phyloP scores from a whole-genome alignment of 1,140 invertebrate genomes.

The Rhopalosiphum maidis region DNA sequence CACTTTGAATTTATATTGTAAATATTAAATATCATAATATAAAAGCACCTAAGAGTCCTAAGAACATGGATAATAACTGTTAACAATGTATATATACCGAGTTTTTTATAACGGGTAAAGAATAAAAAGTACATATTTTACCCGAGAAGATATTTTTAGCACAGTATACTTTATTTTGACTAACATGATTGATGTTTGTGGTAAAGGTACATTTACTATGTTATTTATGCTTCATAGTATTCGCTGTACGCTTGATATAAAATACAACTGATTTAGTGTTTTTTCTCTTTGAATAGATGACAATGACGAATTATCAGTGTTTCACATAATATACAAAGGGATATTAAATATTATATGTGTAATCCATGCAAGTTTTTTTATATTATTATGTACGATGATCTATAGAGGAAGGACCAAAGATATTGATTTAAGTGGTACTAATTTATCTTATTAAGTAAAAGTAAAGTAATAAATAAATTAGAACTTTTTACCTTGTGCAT shows the following conservation, averaged over 20 bases:
- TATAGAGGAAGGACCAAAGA: background rate
- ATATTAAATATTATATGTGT: background rate
- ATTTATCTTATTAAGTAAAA: background rate
- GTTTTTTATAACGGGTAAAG: background rate
- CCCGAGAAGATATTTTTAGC: constrained; percentile 52
- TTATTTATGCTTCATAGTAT: background rate
- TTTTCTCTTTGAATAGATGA: background rate
- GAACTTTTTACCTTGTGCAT: background rate
- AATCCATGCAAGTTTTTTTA: background rate
- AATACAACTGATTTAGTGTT: background rate
- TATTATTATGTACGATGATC: background rate
- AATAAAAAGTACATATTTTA: background rate
- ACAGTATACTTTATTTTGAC: background rate
- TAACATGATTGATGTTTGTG: background rate
- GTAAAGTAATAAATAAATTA: background rate
- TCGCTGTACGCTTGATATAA: background rate
- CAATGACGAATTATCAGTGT: background rate
- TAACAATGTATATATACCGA: background rate
- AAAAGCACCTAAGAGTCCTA: background rate
- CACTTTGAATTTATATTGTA: background rate
- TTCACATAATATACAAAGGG: background rate
- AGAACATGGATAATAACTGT: background rate
- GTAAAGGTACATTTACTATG: background rate
- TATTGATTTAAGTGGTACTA: background rate
- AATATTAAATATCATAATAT: background rate